Percentiles rank a stretch among this genome's conserved stretches.
Conservation (phyloP, 1,140 invertebrate genomes). For the Cardiocondyla obscurior region DNA sequence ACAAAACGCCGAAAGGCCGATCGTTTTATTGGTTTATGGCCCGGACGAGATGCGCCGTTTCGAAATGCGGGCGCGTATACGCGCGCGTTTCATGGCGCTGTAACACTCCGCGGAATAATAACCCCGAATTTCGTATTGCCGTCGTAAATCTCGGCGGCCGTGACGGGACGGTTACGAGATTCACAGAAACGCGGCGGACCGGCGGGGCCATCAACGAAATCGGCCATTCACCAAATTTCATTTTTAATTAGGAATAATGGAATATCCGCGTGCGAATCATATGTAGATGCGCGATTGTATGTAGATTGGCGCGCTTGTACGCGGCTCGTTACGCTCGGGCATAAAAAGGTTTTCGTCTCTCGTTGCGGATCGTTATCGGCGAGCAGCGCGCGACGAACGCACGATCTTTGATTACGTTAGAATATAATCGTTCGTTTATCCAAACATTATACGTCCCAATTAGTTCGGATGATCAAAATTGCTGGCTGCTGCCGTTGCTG, state of each 20-base stretch:
- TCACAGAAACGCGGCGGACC: neutral
- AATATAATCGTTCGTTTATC: constrained; percentile 17
- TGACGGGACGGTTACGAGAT: neutral
- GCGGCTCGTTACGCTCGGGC: too few species aligned
- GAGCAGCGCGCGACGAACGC: neutral
- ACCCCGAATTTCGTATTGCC: neutral
- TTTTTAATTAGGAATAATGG: constrained; percentile 4
- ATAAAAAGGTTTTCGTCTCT: neutral
- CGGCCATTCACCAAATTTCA: neutral
- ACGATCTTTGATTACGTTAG: constrained; percentile 11
- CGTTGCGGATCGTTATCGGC: neutral
- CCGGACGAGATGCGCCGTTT: constrained; percentile 16
- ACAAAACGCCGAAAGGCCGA: constrained; percentile 66
- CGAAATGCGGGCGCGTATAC: neutral
- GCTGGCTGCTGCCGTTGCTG: constrained; percentile 9
- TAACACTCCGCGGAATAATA: constrained; percentile 23
- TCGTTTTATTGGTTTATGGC: constrained; percentile 75
- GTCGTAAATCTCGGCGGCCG: constrained; percentile 20
- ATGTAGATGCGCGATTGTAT: neutral
- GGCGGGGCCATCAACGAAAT: too few species aligned
- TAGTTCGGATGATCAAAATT: constrained; percentile 50
- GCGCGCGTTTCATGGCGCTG: neutral
- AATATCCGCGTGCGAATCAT: neutral
- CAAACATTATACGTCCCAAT: constrained; percentile 25
- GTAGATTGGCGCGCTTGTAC: neutral